Conservation (phyloP, 2,888 invertebrate genomes). For the Cantharis rustica region DNA sequence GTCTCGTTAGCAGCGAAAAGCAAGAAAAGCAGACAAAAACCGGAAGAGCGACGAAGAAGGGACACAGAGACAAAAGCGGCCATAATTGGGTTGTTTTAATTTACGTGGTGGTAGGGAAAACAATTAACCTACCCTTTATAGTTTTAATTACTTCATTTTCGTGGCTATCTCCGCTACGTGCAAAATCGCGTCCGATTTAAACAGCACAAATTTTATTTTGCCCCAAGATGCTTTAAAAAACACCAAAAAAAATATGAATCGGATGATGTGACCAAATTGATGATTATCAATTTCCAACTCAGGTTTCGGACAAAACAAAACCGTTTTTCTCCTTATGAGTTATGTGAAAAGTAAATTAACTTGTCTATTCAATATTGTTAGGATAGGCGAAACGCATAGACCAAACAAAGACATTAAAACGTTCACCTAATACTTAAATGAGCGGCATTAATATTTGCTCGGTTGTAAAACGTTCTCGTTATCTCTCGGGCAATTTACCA, state of each 20-base stretch:
- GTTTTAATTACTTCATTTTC: constrained; percentile 78
- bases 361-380: background rate
- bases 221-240: background rate
- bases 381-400: background rate
- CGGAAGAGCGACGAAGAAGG: constrained; percentile 26
- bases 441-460: constrained; percentile 34
- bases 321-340: background rate
- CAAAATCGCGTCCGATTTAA: constrained; percentile 49
- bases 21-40: background rate
- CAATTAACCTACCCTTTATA: constrained; percentile 77
- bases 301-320: background rate
- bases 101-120: constrained; percentile 58
- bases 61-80: constrained; percentile 50
- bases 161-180: constrained; percentile 60
- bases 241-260: background rate
- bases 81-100: constrained; percentile 59
- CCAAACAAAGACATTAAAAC: constrained; percentile 60
- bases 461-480: constrained; percentile 50
- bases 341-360: background rate
- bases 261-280: background rate
- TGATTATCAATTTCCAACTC: background rate
- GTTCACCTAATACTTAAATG: constrained; percentile 48
- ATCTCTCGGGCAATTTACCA: constrained; percentile 58
- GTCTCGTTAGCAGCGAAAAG: constrained; percentile 8
- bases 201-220: constrained; percentile 34